Conservation (phyloP, 2,113 vertebrate species). For the Esox niger region DNA sequence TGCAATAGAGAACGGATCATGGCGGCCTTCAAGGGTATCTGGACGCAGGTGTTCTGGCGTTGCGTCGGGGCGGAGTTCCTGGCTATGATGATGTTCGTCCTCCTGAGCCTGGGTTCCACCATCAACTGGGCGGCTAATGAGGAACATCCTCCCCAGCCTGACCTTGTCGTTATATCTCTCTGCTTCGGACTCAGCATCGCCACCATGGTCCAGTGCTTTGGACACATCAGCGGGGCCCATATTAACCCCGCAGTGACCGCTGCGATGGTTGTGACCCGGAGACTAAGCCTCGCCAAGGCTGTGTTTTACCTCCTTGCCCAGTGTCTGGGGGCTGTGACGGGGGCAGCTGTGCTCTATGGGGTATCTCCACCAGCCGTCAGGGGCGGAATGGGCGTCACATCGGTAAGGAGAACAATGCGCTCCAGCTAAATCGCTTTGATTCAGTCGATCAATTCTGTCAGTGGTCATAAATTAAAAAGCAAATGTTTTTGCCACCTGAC, state of each 20-base stretch:
- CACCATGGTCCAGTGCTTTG: constrained; percentile 88
- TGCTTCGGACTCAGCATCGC: constrained; percentile 90
- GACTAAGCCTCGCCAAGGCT: constrained; percentile 85
- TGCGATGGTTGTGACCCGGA: constrained; percentile 85
- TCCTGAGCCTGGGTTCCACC: constrained; percentile 85
- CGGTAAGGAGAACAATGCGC: constrained; percentile 72
- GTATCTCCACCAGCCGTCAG: constrained; percentile 78
- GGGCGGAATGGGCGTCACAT: constrained; percentile 82
- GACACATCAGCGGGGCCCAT: constrained; percentile 88
- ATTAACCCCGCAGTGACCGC: constrained; percentile 86
- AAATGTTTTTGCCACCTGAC: too few relatives aligned
- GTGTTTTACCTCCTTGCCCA: constrained; percentile 86
- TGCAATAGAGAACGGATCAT: constrained; percentile 72
- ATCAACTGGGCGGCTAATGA: constrained; percentile 79
- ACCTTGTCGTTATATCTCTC: constrained; percentile 86
- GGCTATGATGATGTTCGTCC: constrained; percentile 85
- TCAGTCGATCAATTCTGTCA: too few relatives aligned
- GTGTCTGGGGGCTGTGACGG: constrained; percentile 82
- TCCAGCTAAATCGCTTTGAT: not conserved
- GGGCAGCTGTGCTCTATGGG: constrained; percentile 82
- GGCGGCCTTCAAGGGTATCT: constrained; percentile 87
- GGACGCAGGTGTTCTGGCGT: constrained; percentile 90
- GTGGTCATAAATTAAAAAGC: too few relatives aligned
- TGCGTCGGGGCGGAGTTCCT: constrained; percentile 83
- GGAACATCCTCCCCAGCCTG: constrained; percentile 71